Evolutionary conservation across 2,888 invertebrate species (phyloP), one percentile per base, ranked within the genome.

Genomic region (Drosophila borealis): DNA sequence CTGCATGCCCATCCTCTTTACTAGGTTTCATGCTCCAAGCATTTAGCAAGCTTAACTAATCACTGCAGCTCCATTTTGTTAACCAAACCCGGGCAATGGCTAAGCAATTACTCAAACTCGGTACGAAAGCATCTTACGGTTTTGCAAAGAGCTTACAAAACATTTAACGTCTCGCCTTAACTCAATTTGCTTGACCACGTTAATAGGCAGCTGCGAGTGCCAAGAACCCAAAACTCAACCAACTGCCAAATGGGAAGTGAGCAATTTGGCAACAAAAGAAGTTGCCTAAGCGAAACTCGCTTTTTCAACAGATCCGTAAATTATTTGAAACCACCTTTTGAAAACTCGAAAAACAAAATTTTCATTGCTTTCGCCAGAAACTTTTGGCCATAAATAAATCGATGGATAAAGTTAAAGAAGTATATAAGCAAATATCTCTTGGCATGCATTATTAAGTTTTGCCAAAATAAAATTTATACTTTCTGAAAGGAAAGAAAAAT

Each of bases 171-270:
- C 74, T 64, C 29, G 41, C 48, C 50, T 63, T 57, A 21, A 61
- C 62, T 44, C 85, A 81, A 81, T 79, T 81, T 68, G 54, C 77
- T 70, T 72, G 88, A 70, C 82, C 86, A 88, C 59, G 78, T 74
- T 83, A 88, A 88, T 69, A 77, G 67, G 86, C 80, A 65, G 78
- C 55, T 78, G 74, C 42, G 21, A 50, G 75, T 29, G 55, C 33
- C 29, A 44, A 65, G 74, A 74, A 49, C 42, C 45, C 34, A 57
- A 13, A 66, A 13, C 57, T 51, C 51, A 51, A 10, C 50, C 66
- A 71, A 72, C 59, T 72, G 71, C 21, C 51, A 49, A 49, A 50
- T 11, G 54, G 59, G 65, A 84, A 75, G 64, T 72, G 33, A 74
- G 50, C 85, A 46, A 81, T 84, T 84, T 87, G 36, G 14, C 51